Percentiles rank a stretch among this genome's conserved stretches.
Evolutionary conservation across 2,888 invertebrate genomes (phyloP).

Genomic region (Phaedon cochleariae): DNA sequence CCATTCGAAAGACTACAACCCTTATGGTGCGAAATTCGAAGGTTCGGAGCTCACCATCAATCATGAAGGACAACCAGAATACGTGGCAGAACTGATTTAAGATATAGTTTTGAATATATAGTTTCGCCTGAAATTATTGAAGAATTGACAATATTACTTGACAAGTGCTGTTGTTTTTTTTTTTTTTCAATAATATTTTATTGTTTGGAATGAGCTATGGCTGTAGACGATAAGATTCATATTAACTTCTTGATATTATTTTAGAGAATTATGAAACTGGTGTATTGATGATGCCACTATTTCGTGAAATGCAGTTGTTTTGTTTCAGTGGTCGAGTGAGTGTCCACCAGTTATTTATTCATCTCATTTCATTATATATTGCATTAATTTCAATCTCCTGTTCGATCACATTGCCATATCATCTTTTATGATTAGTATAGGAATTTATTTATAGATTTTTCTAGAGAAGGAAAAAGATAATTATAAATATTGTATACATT

Average conservation of each 20-base stretch:
- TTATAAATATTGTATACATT: slow-evolving; percentile 48
- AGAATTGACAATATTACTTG: slow-evolving; percentile 36
- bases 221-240: not conserved
- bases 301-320: too few species aligned
- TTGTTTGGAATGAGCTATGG: not conserved
- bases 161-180: slow-evolving; percentile 28
- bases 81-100: slow-evolving; percentile 69
- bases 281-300: not conserved
- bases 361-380: not conserved
- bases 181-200: not conserved
- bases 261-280: not conserved
- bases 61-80: slow-evolving; percentile 68
- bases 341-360: not conserved
- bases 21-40: slow-evolving; percentile 53
- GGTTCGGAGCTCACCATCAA: slow-evolving; percentile 65
- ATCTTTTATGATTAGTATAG: slow-evolving; percentile 25
- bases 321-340: too few species aligned
- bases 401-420: slow-evolving; percentile 34
- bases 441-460: slow-evolving; percentile 25
- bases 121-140: slow-evolving; percentile 5
- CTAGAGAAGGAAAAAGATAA: slow-evolving; percentile 22
- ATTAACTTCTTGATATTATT: not conserved
- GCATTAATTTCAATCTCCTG: slow-evolving; percentile 2
- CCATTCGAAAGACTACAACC: slow-evolving; percentile 48
- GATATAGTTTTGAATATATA: not conserved